Conservation (phyloP, 2,113 vertebrate genomes). For the Nothobranchius kuhntae region DNA sequence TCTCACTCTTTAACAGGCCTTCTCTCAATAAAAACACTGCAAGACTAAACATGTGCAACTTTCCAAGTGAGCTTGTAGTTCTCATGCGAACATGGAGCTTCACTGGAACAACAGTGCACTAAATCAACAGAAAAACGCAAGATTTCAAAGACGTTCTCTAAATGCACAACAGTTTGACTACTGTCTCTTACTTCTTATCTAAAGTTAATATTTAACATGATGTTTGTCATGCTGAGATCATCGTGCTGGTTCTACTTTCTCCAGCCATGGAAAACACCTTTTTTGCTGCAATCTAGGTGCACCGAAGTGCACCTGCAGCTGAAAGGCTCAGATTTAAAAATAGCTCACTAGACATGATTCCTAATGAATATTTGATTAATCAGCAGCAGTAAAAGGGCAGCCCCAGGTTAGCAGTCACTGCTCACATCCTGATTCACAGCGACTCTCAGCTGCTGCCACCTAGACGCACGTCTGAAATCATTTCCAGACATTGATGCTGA, state of each 20-base stretch:
- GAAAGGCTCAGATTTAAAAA: neutral
- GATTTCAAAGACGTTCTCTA: no score
- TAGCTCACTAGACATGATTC: neutral
- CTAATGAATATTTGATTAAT: neutral
- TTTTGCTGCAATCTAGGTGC: neutral
- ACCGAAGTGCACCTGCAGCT: neutral
- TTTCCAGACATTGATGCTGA: constrained; percentile 48
- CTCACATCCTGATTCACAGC: constrained; percentile 11
- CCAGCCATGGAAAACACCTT: neutral
- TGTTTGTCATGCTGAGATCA: constrained; percentile 32
- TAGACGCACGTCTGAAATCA: constrained; percentile 33
- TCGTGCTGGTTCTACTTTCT: neutral
- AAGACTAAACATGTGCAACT: constrained; percentile 41
- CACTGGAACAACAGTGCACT: no score
- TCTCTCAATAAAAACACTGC: constrained; percentile 17
- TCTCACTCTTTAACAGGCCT: neutral
- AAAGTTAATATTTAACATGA: constrained; percentile 50
- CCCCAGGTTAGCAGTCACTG: neutral
- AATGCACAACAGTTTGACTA: neutral
- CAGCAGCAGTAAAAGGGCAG: neutral
- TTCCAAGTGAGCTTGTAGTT: neutral
- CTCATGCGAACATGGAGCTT: neutral
- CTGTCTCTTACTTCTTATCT: neutral
- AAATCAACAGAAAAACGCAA: no score
- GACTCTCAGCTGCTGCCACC: constrained; percentile 15